Base-by-base conservation (phyloP, 1,140 invertebrate genomes). In the Meloidogyne exigua region DNA sequence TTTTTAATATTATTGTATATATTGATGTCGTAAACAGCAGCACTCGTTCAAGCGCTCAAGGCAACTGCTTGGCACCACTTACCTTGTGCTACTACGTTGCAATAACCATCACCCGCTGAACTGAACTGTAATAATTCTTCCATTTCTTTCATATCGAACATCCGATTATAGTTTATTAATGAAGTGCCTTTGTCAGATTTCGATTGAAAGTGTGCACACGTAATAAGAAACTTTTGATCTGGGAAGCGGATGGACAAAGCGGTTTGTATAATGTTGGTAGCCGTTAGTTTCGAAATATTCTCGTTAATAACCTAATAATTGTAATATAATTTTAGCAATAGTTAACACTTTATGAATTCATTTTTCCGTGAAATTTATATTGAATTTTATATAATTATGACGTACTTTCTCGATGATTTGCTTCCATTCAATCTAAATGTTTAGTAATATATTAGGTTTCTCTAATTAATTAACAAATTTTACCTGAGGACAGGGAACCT, bases 41-140 rank as follows among this genome's bases (percentile, higher is more conserved):
- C n/a, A n/a, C n/a, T n/a, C n/a, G n/a, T n/a, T 66, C 12, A 76
- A 5, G 68, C 69, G 42, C 69, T 75, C 25, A 76, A 36, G 1
- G 75, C 66, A 25, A 76, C 68, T 9, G 26, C 75, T 36, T 76
- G 75, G 25, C 75, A 76, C 75, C 75, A 76, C 12, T 69, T 9
- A 13, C 57, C 49, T 21, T 76, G 18, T 15, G 44, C 57, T 18
- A 65, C 44, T 28, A 76, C 42, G 15, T 71, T 71, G 25, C 75
- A 76, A 18, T 76, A 76, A 1, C 75, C 75, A 11, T 76, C 69
- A 10, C 75, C 75, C n/a, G 36, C 39, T 3, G 75, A 76, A 44
- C 68, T 75, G 68, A 76, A 64, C 12, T 74, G 13, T 49, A 76
- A 9, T 21, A 44, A 18, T 15, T 71, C 49, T n/a, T 57, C 49